Evolutionary conservation across 2,113 vertebrate genomes (phyloP), one percentile per base, ranked within the genome.

Genomic region (Ceratotherium simum): DNA sequence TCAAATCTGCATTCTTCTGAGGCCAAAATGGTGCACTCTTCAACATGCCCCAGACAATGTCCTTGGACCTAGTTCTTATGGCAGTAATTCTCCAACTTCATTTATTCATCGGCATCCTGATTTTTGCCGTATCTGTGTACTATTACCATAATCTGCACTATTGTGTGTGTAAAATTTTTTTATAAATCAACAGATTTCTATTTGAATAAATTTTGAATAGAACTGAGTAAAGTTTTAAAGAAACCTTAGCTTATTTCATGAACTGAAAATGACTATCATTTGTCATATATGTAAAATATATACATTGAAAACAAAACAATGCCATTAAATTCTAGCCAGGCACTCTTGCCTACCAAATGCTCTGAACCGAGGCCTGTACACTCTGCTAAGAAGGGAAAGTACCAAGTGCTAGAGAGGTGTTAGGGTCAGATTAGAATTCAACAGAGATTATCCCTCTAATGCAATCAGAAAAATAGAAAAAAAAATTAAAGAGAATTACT

Each of bases 251-350:
- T 86, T n/a, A 96, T 21, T 69, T 72, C 36, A 62, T 25, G 8
- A 90, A 65, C 46, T 73, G 36, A 83, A 84, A 94, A 75, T 60
- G 33, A 54, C 12, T 82, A 58, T 36, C 21, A 56, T 58, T 81
- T 93, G 46, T 90, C 31, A 67, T 36, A 39, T n/a, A 9, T 62
- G 56, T n/a, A 96, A 86, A 96, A 87, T 21, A 65, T 9, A 90
- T 5, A 90, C 2, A 46, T 54, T 36, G 69, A 88, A 90, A 64
- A 29, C n/a, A 81, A 76, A 90, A 33, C 33, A n/a, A 65, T 7
- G 21, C 25, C 72, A 39, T 85, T n/a, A 72, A 85, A 60, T 84
- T 20, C 23, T 67, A 60, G 46, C 31, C 20, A 33, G 39, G 29
- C 7, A 48, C 18, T 60, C 85, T 65, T 51, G 46, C 54, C 54